These are phyloP conservation scores for Digitonthophagus gazella DNA, from an alignment of 2,888 invertebrate genomes.

Conservation along the genomic window DNA sequence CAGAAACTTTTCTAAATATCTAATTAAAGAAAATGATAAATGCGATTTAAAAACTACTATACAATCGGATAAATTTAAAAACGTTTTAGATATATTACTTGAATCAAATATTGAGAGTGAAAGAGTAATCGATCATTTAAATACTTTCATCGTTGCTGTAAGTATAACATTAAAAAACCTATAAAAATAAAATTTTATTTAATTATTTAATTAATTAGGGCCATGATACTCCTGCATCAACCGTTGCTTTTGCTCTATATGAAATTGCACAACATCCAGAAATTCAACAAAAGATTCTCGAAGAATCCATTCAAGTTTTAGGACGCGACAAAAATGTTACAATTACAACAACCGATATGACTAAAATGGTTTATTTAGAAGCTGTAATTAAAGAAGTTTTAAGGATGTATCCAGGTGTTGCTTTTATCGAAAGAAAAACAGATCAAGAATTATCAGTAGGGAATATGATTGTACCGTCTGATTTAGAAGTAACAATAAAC, in stretches of 20 bases:
- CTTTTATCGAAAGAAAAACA: slow-evolving; percentile 20
- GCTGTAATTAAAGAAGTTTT: slow-evolving; percentile 25
- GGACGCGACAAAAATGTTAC: slow-evolving; percentile 16
- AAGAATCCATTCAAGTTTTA: slow-evolving; percentile 21
- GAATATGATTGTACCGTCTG: slow-evolving; percentile 15
- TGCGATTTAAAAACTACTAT: neutral
- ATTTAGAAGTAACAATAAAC: slow-evolving; percentile 5
- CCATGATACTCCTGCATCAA: slow-evolving; percentile 23
- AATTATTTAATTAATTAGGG: slow-evolving; percentile 19
- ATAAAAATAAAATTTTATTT: neutral
- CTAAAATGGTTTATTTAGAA: slow-evolving; percentile 21
- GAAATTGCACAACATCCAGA: slow-evolving; percentile 20
- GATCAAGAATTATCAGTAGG: slow-evolving; percentile 20
- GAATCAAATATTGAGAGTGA: neutral
- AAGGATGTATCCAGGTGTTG: slow-evolving; percentile 18
- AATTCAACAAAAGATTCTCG: slow-evolving; percentile 18
- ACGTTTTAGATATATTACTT: slow-evolving; percentile 11
- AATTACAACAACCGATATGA: slow-evolving; percentile 18
- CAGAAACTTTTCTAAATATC: slow-evolving; percentile 24
- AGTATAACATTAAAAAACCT: neutral
- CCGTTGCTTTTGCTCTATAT: slow-evolving; percentile 22
- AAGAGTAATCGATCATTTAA: neutral
- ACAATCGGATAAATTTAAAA: slow-evolving; percentile 9
- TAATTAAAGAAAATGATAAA: slow-evolving; percentile 24
- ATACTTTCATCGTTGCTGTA: slow-evolving; percentile 19